These are phyloP conservation scores for Tauraco hartlaubi DNA, from an alignment of 2,797 vertebrate genomes.

Conservation along the genomic window DNA sequence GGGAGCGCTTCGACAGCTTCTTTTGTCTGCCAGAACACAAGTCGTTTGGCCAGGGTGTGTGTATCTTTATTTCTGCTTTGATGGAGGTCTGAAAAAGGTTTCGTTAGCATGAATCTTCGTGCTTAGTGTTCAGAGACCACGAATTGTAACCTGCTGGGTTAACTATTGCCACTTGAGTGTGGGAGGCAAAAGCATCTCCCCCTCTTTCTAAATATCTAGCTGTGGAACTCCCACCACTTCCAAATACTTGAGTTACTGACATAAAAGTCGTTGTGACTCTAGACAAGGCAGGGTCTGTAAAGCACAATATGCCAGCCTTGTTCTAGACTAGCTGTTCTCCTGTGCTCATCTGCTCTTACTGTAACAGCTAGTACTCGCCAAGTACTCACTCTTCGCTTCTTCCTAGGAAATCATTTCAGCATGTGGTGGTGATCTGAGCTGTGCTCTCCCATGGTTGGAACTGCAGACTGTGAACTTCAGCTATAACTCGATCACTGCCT, in stretches of 20 bases:
- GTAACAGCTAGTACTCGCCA: neutral
- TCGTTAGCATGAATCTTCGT: neutral
- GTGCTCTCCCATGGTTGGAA: constrained; percentile 94
- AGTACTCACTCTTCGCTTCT: neutral
- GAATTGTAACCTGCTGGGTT: neutral
- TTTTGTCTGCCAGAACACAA: neutral
- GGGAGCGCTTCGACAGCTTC: neutral
- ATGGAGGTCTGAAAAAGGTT: neutral
- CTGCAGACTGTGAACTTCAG: constrained; percentile 95
- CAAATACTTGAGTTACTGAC: neutral
- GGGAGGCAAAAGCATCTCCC: neutral
- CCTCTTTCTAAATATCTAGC: neutral
- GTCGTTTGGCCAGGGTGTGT: neutral
- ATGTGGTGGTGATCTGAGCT: constrained; percentile 95
- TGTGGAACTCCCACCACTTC: neutral
- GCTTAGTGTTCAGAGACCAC: neutral
- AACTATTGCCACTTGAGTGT: neutral
- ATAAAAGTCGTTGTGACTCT: neutral
- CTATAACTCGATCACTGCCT: constrained; percentile 89
- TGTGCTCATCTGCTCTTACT: neutral
- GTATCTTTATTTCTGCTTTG: neutral
- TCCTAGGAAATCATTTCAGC: constrained; percentile 93
- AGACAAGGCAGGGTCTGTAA: neutral
- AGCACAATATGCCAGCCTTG: neutral
- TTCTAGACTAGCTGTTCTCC: constrained; percentile 3